Conservation (phyloP, 2,888 invertebrate genomes). For the Drosophila aldrichi region DNA sequence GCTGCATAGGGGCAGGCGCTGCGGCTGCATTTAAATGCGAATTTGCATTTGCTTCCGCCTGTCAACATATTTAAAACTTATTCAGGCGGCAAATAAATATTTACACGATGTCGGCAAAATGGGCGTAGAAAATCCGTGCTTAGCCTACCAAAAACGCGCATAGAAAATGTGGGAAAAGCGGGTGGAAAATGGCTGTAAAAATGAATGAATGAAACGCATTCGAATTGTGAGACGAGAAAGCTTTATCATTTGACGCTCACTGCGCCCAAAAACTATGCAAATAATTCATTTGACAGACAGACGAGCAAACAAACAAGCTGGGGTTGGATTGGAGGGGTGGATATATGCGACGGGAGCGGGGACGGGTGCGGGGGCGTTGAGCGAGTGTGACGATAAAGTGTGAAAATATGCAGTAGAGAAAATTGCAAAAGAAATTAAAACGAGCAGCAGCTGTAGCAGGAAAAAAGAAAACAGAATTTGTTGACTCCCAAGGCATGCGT, state of each 20-base stretch:
- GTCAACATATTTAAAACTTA: constrained; percentile 77
- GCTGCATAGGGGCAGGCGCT: constrained; percentile 25
- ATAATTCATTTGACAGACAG: constrained; percentile 81
- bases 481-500: constrained; percentile 34
- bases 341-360: too few relatives aligned
- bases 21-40: constrained; percentile 31
- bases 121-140: constrained; percentile 72
- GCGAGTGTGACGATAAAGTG: constrained; percentile 58
- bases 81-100: constrained; percentile 77
- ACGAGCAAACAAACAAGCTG: constrained; percentile 47
- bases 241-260: constrained; percentile 57
- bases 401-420: constrained; percentile 75
- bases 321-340: neutral
- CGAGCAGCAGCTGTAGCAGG: constrained; percentile 51
- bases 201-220: constrained; percentile 17
- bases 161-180: constrained; percentile 41
- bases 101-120: constrained; percentile 58
- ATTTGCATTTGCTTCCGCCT: constrained; percentile 19
- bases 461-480: constrained; percentile 24
- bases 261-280: constrained; percentile 80
- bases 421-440: constrained; percentile 78
- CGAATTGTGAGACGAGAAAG: constrained; percentile 5
- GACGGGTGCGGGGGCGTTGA: neutral
- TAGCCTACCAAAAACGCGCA: constrained; percentile 60
- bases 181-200: constrained; percentile 9